Percentiles rank a stretch among this genome's conserved stretches.
These are phyloP conservation scores for Ctena decussata DNA, from an alignment of 2,888 invertebrate genomes.

Conservation along the genomic window DNA sequence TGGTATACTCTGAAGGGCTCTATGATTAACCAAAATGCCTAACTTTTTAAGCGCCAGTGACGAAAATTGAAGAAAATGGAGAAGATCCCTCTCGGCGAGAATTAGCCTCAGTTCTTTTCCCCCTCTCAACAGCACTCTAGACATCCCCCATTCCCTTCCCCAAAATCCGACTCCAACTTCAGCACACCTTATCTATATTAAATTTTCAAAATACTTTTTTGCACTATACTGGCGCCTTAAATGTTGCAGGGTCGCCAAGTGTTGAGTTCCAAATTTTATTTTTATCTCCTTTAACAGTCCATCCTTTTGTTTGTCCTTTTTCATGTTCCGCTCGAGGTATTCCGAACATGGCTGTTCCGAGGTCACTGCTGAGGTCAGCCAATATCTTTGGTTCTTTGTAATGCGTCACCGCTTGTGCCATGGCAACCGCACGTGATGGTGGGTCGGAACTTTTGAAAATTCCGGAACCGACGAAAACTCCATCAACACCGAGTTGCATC, in stretches of 20 bases:
- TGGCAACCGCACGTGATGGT: constrained; percentile 79
- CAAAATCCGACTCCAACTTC: too few species aligned
- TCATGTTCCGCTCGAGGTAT: constrained; percentile 59
- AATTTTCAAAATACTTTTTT: background rate
- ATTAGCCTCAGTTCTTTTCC: too few species aligned
- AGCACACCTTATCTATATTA: too few species aligned
- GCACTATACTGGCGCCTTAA: background rate
- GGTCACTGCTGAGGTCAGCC: constrained; percentile 80
- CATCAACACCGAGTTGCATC: constrained; percentile 86
- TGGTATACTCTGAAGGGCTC: too few species aligned
- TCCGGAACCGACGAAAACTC: constrained; percentile 85
- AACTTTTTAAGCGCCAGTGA: too few species aligned
- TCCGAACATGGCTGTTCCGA: constrained; percentile 84
- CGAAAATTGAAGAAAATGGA: too few species aligned
- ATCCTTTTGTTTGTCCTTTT: constrained; percentile 13
- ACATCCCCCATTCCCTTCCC: too few species aligned
- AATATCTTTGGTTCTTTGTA: constrained; percentile 82
- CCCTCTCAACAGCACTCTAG: too few species aligned
- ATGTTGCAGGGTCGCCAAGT: constrained; percentile 60
- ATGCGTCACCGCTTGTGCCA: constrained; percentile 85
- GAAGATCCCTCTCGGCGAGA: too few species aligned
- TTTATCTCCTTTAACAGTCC: constrained; percentile 51
- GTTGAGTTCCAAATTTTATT: constrained; percentile 74
- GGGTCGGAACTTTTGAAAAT: constrained; percentile 85
- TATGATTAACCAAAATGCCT: too few species aligned